A percentile compares a stretch with the other conserved stretches of the same genome.
Conservation (phyloP, 2,888 invertebrate genomes). For the Melikaiella ostensackeni region DNA sequence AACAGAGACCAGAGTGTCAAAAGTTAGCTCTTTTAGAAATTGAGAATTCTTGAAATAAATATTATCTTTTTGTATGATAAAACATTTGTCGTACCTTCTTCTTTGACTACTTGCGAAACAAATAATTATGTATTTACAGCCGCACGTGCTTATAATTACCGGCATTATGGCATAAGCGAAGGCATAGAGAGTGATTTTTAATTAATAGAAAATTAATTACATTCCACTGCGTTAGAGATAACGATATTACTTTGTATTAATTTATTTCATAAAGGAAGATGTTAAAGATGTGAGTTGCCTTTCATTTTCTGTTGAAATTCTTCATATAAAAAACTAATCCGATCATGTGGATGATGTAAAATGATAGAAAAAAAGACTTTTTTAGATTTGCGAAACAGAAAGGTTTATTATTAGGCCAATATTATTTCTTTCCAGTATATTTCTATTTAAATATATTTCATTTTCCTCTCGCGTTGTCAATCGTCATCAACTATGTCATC, state of each 20-base stretch:
- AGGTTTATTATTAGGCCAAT: neutral
- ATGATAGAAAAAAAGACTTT: neutral
- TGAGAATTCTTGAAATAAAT: neutral
- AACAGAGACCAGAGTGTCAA: neutral
- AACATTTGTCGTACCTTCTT: neutral
- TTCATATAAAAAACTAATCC: too few relatives aligned
- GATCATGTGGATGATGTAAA: too few relatives aligned
- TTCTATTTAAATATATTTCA: neutral
- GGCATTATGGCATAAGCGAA: neutral
- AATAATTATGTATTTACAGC: neutral
- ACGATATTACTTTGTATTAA: conserved; percentile 11
- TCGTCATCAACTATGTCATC: conserved; percentile 12
- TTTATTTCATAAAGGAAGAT: conserved; percentile 44
- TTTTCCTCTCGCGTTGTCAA: neutral
- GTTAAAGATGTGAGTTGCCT: conserved; percentile 40
- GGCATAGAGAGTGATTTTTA: conserved; percentile 11
- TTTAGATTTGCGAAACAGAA: neutral
- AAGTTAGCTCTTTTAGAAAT: neutral
- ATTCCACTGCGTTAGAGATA: conserved; percentile 13
- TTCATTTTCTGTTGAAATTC: neutral
- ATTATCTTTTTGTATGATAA: neutral
- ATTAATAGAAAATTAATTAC: conserved; percentile 34
- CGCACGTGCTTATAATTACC: conserved; percentile 1
- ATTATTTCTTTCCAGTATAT: neutral
- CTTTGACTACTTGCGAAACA: neutral